These are phyloP conservation scores for Cryptotis parvus DNA, from an alignment of 2,113 vertebrate species.

Conservation along the genomic window DNA sequence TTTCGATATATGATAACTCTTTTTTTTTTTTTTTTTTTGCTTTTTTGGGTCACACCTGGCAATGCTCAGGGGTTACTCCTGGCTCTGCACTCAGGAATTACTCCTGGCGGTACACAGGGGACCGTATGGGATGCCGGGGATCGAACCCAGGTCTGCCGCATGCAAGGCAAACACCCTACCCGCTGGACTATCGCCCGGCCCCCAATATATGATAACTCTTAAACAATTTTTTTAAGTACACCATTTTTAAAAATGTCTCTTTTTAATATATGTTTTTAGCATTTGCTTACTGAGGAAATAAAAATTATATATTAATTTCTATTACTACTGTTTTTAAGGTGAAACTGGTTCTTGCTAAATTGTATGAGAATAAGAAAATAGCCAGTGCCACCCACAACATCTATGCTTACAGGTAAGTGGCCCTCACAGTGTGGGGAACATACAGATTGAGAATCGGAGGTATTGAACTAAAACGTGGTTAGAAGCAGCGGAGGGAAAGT, in stretches of 20 bases:
- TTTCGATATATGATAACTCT: too few species aligned
- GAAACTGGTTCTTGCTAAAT: conserved; percentile 93
- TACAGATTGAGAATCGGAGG: not conserved
- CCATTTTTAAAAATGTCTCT: not conserved
- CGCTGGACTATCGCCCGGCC: too few species aligned
- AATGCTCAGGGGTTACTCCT: too few species aligned
- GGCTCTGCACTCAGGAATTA: too few species aligned
- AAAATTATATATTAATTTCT: conserved; percentile 37
- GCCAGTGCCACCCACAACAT: conserved; percentile 98
- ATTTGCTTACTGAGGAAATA: conserved; percentile 43
- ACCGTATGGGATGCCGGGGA: too few species aligned
- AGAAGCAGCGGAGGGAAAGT: not conserved
- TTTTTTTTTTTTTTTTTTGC: too few species aligned
- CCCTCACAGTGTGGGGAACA: not conserved
- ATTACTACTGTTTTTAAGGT: conserved; percentile 89
- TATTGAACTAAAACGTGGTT: not conserved
- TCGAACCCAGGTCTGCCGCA: too few species aligned
- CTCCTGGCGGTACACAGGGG: too few species aligned
- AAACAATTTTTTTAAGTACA: not conserved
- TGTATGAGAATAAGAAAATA: conserved; percentile 98
- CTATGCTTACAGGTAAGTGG: conserved; percentile 95
- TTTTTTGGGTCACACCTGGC: too few species aligned
- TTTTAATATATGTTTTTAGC: conserved; percentile 41
- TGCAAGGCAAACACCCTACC: too few species aligned
- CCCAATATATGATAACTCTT: not conserved